Conservation (phyloP, 2,888 invertebrate species). For the Pristionchus exspectatus region DNA sequence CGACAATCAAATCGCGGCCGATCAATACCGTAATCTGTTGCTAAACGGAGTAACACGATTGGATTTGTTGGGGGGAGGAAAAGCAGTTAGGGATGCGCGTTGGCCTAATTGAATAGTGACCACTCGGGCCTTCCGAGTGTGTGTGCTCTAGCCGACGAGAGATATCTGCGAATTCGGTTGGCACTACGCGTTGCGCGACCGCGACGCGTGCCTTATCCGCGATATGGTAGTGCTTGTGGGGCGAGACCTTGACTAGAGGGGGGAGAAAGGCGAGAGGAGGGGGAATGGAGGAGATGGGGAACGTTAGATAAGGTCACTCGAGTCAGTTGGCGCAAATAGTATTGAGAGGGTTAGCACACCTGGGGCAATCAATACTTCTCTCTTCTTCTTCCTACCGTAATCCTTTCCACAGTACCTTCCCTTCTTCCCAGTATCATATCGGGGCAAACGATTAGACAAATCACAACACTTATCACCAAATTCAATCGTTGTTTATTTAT, state of each 20-base stretch:
- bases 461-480: neutral
- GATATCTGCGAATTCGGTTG: conserved; percentile 48
- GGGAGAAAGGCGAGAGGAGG: neutral
- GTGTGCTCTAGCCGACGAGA: conserved; percentile 13
- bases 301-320: conserved; percentile 40
- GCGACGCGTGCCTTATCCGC: conserved; percentile 41
- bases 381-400: neutral
- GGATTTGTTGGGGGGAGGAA: neutral
- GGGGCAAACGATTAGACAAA: neutral
- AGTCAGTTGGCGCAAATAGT: neutral
- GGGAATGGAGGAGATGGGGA: conserved; percentile 13
- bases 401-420: neutral
- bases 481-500: neutral
- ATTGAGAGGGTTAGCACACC: neutral
- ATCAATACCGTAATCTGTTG: conserved; percentile 17
- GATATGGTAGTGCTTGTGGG: neutral
- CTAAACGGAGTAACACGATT: neutral
- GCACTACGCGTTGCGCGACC: conserved; percentile 38
- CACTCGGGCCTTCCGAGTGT: conserved; percentile 15
- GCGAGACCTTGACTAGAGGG: conserved; percentile 41
- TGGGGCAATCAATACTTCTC: conserved; percentile 14
- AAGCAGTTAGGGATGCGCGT: conserved; percentile 42
- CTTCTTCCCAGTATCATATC: conserved; percentile 22
- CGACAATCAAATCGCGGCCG: neutral
- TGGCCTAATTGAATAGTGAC: conserved; percentile 42